These are phyloP conservation scores for Bombus superbus DNA, from an alignment of 1,140 invertebrate genomes.

Conservation along the genomic window DNA sequence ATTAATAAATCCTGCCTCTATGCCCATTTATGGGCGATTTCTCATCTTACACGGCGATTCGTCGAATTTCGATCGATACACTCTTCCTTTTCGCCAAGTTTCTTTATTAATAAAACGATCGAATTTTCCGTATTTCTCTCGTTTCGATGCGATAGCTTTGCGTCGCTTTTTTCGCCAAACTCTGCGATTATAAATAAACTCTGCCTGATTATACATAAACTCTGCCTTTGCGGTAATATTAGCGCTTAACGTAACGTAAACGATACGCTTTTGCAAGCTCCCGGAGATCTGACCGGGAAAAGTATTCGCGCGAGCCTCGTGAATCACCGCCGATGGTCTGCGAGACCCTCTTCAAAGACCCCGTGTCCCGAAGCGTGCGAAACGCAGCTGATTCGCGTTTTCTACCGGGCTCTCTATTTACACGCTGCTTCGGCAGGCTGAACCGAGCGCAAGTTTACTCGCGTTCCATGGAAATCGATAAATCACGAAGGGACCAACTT, in stretches of 20 bases:
- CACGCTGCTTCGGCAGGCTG: neutral
- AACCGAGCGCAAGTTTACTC: neutral
- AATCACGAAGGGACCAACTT: neutral
- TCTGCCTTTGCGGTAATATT: too few relatives aligned
- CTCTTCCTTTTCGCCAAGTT: fast-evolving
- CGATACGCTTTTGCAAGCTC: neutral
- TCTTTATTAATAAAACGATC: too few relatives aligned
- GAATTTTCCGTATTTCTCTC: too few relatives aligned
- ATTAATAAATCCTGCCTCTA: neutral
- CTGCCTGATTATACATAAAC: too few relatives aligned
- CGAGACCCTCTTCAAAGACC: neutral
- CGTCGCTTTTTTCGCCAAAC: too few relatives aligned
- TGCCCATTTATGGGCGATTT: too few relatives aligned
- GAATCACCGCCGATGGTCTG: neutral
- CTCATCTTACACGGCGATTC: too few relatives aligned
- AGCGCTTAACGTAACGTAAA: neutral
- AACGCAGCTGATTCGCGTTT: neutral
- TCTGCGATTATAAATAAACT: too few relatives aligned
- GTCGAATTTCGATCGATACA: too few relatives aligned
- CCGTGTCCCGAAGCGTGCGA: neutral
- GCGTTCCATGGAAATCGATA: neutral
- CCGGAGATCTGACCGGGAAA: neutral
- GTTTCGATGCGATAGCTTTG: too few relatives aligned
- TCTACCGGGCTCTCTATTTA: too few relatives aligned
- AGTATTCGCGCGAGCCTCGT: neutral